Evolutionary conservation across 2,113 vertebrate species (phyloP).

Genomic region (Laticauda colubrina): DNA sequence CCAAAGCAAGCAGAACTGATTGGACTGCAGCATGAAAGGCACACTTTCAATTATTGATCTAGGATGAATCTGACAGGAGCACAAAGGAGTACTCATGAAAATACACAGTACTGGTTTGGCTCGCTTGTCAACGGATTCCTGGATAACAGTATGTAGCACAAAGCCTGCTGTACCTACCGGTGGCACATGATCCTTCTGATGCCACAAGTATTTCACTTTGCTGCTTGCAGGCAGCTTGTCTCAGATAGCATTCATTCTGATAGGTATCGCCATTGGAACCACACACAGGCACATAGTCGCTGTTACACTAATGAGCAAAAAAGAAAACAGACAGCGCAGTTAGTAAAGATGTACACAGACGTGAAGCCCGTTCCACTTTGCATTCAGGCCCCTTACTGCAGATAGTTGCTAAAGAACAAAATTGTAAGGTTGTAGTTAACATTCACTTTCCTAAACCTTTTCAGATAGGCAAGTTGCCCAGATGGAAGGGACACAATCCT

Average conservation of each 20-base stretch:
- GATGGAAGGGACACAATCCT: neutral
- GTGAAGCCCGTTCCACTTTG: accelerated
- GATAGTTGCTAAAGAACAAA: neutral
- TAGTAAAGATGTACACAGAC: constrained; percentile 6
- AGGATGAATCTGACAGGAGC: neutral
- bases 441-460: neutral
- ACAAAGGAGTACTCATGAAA: neutral
- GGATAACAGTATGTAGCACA: neutral
- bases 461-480: neutral
- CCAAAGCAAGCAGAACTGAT: neutral
- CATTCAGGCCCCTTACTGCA: neutral
- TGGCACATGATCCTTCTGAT: constrained; percentile 91
- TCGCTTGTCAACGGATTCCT: accelerated
- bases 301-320: constrained; percentile 83
- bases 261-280: constrained; percentile 98
- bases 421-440: neutral
- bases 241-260: constrained; percentile 95
- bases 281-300: constrained; percentile 94
- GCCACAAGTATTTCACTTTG: constrained; percentile 92
- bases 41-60: neutral
- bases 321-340: neutral
- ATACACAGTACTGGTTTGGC: neutral
- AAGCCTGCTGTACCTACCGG: constrained; percentile 71
- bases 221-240: constrained; percentile 96
- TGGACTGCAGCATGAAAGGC: neutral